A percentile compares a stretch with the other conserved stretches of the same genome.
Evolutionary conservation across 92 coral and sea anemone genomes (phyloP).

Genomic region (Meandrina meandrites): DNA sequence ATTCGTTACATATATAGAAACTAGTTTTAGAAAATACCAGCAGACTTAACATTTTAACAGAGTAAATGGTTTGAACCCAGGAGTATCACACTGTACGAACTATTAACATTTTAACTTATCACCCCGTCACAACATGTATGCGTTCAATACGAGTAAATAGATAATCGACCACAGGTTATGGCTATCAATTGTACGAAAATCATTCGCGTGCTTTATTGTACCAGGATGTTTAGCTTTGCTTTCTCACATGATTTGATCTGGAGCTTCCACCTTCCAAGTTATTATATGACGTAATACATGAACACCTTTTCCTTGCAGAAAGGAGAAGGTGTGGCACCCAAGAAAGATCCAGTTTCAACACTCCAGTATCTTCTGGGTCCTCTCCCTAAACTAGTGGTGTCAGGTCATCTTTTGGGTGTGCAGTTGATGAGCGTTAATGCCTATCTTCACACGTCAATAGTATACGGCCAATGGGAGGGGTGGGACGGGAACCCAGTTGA

Average conservation of each 20-base stretch:
- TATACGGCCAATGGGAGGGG: slow-evolving; percentile 63
- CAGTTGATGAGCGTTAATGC: slow-evolving; percentile 63
- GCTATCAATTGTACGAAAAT: too few relatives aligned
- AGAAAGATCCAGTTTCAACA: slow-evolving; percentile 43
- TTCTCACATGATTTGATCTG: neutral
- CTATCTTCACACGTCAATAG: slow-evolving; percentile 62
- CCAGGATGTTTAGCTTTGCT: neutral
- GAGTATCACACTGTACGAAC: too few relatives aligned
- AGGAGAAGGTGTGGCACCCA: slow-evolving; percentile 45
- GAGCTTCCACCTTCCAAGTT: neutral
- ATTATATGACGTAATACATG: neutral
- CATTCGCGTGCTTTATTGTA: neutral
- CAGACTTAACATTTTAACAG: too few relatives aligned
- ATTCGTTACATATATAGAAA: neutral
- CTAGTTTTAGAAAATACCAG: too few relatives aligned
- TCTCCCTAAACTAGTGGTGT: slow-evolving; percentile 39
- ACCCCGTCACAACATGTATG: neutral
- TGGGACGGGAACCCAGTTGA: slow-evolving; percentile 73
- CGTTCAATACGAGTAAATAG: too few relatives aligned
- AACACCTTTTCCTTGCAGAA: neutral
- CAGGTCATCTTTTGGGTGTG: slow-evolving; percentile 60
- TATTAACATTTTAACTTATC: too few relatives aligned
- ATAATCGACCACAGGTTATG: too few relatives aligned
- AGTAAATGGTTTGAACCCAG: too few relatives aligned
- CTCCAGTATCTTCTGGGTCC: slow-evolving; percentile 65